phyloP scores from a whole-genome alignment of 1,140 invertebrate species.

The Eufriesea mexicana region DNA sequence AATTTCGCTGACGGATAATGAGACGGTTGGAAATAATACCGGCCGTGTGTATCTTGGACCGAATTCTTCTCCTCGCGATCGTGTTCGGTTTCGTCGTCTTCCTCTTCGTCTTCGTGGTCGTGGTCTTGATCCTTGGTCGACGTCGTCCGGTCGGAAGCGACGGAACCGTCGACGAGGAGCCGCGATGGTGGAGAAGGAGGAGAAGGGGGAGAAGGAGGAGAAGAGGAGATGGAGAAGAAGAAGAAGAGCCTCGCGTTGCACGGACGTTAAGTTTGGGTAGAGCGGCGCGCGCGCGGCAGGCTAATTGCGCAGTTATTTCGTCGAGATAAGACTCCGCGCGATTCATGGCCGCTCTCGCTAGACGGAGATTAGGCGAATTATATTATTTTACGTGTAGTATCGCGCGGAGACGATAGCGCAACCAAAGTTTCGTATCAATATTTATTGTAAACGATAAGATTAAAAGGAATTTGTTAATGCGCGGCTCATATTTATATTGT shows the following conservation, averaged over 20 bases:
- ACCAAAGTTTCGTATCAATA: slow-evolving; percentile 78
- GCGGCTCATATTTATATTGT: slow-evolving; percentile 76
- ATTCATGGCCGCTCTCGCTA: slow-evolving; percentile 54
- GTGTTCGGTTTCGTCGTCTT: no score
- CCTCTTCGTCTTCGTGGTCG: no score
- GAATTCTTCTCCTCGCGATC: background rate
- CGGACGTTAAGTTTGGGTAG: slow-evolving; percentile 52
- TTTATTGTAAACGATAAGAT: slow-evolving; percentile 80
- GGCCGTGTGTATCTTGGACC: background rate
- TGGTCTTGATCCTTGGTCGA: no score
- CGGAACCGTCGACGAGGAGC: no score
- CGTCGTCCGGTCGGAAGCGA: no score
- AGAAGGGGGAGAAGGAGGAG: no score
- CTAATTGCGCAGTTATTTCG: slow-evolving; percentile 75
- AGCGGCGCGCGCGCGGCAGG: slow-evolving; percentile 34
- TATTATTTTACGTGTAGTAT: slow-evolving; percentile 71
- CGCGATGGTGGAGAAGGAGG: no score
- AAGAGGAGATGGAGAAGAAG: background rate
- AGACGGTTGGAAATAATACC: slow-evolving; percentile 60
- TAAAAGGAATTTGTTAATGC: slow-evolving; percentile 75
- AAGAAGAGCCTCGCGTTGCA: slow-evolving; percentile 3
- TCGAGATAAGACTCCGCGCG: slow-evolving; percentile 65
- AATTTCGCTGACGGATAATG: slow-evolving; percentile 65
- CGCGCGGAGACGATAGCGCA: slow-evolving; percentile 67
- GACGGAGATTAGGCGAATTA: slow-evolving; percentile 74